Evolutionary conservation across 2,888 invertebrate species (phyloP).

Genomic region (Temnothorax unifasciatus): DNA sequence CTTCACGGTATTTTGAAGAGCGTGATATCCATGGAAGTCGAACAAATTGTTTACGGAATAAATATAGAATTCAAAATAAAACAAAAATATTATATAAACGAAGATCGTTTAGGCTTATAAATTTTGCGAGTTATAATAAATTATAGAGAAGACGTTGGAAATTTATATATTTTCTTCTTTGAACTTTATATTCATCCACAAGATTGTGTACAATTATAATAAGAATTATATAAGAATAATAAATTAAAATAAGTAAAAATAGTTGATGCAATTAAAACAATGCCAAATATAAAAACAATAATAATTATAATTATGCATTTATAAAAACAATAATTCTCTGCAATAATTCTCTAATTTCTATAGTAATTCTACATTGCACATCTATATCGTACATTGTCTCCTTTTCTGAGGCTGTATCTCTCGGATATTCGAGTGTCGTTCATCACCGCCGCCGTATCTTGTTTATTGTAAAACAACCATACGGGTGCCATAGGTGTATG

Average conservation of each 20-base stretch:
- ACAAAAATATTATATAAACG: neutral
- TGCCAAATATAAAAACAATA: neutral
- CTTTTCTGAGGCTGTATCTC: conserved; percentile 85
- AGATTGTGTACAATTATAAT: neutral
- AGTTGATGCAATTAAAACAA: neutral
- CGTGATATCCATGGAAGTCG: neutral
- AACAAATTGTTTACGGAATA: neutral
- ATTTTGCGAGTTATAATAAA: neutral
- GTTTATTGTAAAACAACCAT: conserved; percentile 87
- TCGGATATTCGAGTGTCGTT: conserved; percentile 85
- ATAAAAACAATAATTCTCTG: neutral
- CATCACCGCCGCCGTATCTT: conserved; percentile 86
- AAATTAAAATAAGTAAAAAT: neutral
- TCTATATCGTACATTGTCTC: conserved; percentile 82
- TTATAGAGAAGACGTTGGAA: neutral
- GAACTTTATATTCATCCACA: neutral
- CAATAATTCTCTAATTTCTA: conserved; percentile 9
- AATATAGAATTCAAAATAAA: neutral
- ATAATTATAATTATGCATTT: neutral
- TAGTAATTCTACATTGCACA: neutral
- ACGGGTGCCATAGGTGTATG: conserved; percentile 76
- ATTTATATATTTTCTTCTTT: neutral
- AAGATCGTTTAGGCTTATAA: neutral
- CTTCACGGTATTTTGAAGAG: neutral
- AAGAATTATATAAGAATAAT: neutral